phyloP scores from a whole-genome alignment of 2,888 invertebrate species.

The Ormyrus labotus region DNA sequence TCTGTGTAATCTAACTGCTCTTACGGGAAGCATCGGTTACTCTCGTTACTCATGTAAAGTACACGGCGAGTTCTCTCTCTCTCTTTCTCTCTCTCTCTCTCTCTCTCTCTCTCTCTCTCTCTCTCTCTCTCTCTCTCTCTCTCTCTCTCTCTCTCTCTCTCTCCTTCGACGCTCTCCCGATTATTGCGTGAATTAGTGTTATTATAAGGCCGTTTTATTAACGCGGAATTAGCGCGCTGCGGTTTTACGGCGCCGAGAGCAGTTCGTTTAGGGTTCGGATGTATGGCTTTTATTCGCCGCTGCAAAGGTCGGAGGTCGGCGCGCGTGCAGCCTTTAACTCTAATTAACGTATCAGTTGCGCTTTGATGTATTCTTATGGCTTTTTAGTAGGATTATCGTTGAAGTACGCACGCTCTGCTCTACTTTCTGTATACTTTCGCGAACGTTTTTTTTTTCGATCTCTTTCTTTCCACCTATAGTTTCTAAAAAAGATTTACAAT shows the following conservation, averaged over 20 bases:
- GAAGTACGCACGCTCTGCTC: too few relatives aligned
- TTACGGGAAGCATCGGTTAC: background rate
- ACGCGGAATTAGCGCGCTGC: background rate
- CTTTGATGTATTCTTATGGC: too few relatives aligned
- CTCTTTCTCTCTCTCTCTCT: background rate
- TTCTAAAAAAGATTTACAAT: too few relatives aligned
- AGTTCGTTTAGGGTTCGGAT: too few relatives aligned
- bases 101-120: background rate
- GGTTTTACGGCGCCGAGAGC: background rate
- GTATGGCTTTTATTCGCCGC: too few relatives aligned
- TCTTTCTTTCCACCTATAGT: too few relatives aligned
- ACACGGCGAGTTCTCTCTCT: constrained; percentile 3
- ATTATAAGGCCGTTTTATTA: constrained; percentile 10
- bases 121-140: background rate
- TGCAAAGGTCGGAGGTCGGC: background rate
- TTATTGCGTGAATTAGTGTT: constrained; percentile 3
- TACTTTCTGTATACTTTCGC: too few relatives aligned
- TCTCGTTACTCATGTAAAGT: constrained; percentile 39
- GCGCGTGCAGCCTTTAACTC: too few relatives aligned
- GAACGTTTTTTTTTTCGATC: too few relatives aligned
- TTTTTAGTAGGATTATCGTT: too few relatives aligned
- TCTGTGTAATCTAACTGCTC: constrained; percentile 38
- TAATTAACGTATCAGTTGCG: too few relatives aligned
- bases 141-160: background rate
- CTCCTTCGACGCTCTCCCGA: background rate